These are phyloP conservation scores for Anaspis maculata DNA, from an alignment of 2,888 invertebrate species.

Conservation along the genomic window DNA sequence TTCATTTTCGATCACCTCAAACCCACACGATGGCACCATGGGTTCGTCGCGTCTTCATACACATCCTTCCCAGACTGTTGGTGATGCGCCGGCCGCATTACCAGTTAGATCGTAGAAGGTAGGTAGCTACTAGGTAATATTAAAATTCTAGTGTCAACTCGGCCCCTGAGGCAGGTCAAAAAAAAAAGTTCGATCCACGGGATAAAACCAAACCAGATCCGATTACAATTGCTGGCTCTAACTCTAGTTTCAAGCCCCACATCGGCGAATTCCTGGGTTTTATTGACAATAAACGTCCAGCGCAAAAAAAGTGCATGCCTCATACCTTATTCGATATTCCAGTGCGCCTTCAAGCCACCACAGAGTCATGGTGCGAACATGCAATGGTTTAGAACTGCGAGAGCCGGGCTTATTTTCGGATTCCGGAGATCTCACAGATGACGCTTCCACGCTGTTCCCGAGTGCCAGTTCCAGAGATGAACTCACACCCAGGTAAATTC, in stretches of 20 bases:
- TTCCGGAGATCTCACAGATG: conserved; percentile 35
- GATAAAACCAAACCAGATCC: too few relatives aligned
- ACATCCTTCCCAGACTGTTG: conserved; percentile 87
- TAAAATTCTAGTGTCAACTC: too few relatives aligned
- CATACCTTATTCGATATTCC: too few relatives aligned
- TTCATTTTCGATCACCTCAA: conserved; percentile 96
- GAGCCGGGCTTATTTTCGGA: conserved; percentile 43
- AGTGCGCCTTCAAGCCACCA: conserved; percentile 29
- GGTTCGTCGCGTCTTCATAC: conserved; percentile 93
- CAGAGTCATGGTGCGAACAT: conserved; percentile 67
- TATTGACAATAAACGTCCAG: too few relatives aligned
- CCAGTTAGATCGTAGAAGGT: conserved; percentile 54
- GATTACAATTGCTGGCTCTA: too few relatives aligned
- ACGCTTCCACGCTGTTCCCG: conserved; percentile 47
- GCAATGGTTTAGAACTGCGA: conserved; percentile 67
- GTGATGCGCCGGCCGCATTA: conserved; percentile 82
- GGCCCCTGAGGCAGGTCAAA: too few relatives aligned
- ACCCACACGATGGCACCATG: conserved; percentile 97
- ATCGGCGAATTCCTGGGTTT: too few relatives aligned
- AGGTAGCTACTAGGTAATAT: too few relatives aligned
- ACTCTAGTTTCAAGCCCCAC: too few relatives aligned
- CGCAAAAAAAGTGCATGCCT: too few relatives aligned
- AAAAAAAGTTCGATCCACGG: too few relatives aligned
- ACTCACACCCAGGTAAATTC: conserved; percentile 46
- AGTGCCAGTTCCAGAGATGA: conserved; percentile 50